phyloP scores from a whole-genome alignment of 2,797 vertebrate genomes.

The Trachurus trachurus region DNA sequence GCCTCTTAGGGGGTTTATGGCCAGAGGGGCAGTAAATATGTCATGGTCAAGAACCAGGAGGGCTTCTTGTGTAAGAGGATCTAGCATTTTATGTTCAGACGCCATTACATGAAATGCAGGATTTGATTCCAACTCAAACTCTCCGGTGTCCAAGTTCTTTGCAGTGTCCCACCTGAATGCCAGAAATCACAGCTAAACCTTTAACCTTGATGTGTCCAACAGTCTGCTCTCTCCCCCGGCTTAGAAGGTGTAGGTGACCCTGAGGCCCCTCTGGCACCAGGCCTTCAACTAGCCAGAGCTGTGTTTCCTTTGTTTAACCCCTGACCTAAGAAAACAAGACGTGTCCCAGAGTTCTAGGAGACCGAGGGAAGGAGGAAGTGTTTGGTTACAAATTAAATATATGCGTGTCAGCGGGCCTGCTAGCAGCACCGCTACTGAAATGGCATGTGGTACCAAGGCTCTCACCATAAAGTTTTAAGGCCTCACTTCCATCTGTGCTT shows the following conservation, averaged over 20 bases:
- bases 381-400: conserved; percentile 99
- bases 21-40: conserved; percentile 79
- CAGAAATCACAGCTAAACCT: conserved; percentile 79
- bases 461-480: conserved; percentile 88
- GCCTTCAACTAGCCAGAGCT: conserved; percentile 86
- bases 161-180: conserved; percentile 46
- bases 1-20: conserved; percentile 70
- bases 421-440: conserved; percentile 85
- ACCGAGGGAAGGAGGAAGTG: conserved; percentile 95
- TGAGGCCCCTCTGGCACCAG: conserved; percentile 70
- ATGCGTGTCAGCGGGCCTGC: conserved; percentile 89
- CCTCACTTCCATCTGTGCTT: conserved; percentile 77
- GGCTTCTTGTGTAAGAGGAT: conserved; percentile 62
- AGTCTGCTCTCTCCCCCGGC: conserved; percentile 28
- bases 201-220: conserved; percentile 84
- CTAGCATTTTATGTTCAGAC: conserved; percentile 64
- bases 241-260: conserved; percentile 44
- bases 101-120: conserved; percentile 41
- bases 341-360: conserved; percentile 92
- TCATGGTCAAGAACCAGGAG: conserved; percentile 65
- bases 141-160: conserved; percentile 33
- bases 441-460: conserved; percentile 81
- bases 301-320: conserved; percentile 99
- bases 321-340: conserved; percentile 93
- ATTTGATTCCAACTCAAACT: conserved; percentile 26